Evolutionary conservation across 2,888 invertebrate genomes (phyloP), one percentile per base, ranked within the genome.

Genomic region (Chirona hameri): DNA sequence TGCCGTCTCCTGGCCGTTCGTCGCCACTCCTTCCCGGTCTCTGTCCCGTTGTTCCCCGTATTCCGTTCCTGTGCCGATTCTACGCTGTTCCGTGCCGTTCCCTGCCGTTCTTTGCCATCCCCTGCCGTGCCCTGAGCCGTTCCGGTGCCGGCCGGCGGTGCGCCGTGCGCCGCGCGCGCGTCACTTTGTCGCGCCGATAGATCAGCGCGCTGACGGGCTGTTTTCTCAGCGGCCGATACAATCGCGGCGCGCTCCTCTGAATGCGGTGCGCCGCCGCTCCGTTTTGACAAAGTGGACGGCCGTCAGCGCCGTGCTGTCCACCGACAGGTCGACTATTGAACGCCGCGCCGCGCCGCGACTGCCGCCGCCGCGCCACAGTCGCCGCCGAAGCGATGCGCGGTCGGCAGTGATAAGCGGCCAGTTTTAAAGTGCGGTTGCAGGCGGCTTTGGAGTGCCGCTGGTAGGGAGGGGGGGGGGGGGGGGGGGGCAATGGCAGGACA

Each of bases 241-340:
- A 46, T 46, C 46, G 31, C 76, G 76, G 27, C 52, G 52, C 18
- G 52, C 39, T 46, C 10, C 46, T 76, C 24, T 24, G 76, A 14
- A 39, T 76, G 76, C 76, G 76, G 14, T 24, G 76, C 76, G 76
- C 7, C 21, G 39, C 72, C 52, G 52, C 52, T 52, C 15, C 46
- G 76, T 76, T 76, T 76, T 76, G 76, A 76, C 76, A 76, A 76
- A 76, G 76, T 76, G 76, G 76, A 39, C 76, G 72, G 18, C 72
- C 21, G 72, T 15, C 72, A 39, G 14, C 27, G 29, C 29, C 29
- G 69, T n/a, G n/a, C 69, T 21, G 60, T 21, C 60, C 60, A 24
- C 24, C n/a, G 60, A n/a, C 60, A 52, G 52, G 52, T 18, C 15
- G 18, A 18, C 15, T 52, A 12, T 18, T 52, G 52, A 52, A 18